Percentiles rank a stretch among this genome's conserved stretches.
These are phyloP conservation scores for Proteles cristata DNA, from an alignment of 2,113 vertebrate species.

Conservation along the genomic window DNA sequence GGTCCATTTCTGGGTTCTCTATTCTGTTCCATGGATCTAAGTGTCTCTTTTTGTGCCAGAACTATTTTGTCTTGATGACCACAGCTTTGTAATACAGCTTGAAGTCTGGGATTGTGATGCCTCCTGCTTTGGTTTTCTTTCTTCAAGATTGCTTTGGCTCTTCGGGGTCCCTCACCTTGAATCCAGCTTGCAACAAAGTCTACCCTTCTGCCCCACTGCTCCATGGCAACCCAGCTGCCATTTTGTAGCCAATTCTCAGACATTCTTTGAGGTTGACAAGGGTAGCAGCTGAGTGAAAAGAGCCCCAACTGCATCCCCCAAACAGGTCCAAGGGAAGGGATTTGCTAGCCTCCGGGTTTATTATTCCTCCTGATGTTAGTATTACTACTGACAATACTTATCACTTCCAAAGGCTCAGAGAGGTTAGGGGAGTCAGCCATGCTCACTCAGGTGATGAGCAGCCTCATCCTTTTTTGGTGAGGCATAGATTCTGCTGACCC, in stretches of 20 bases:
- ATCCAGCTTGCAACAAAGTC: background rate
- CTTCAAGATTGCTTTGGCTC: no score
- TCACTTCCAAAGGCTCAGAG: background rate
- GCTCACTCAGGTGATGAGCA: fast-evolving
- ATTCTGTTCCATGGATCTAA: no score
- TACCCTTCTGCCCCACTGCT: background rate
- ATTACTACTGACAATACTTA: fast-evolving
- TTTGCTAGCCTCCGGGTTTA: background rate
- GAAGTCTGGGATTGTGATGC: no score
- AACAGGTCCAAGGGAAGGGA: background rate
- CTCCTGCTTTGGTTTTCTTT: no score
- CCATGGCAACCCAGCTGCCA: fast-evolving
- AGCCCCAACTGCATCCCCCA: fast-evolving
- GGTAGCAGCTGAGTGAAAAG: background rate
- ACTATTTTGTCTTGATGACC: no score
- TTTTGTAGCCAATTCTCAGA: background rate
- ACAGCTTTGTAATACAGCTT: no score
- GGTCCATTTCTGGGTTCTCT: no score
- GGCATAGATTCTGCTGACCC: background rate
- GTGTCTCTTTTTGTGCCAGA: no score
- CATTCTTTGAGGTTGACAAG: background rate
- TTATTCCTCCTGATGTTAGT: background rate
- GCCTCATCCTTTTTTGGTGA: background rate
- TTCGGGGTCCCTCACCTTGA: background rate
- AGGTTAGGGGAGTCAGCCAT: background rate